Evolutionary conservation across 1,140 invertebrate genomes (phyloP), one percentile per base, ranked within the genome.

Genomic region (Marisa cornuarietis): DNA sequence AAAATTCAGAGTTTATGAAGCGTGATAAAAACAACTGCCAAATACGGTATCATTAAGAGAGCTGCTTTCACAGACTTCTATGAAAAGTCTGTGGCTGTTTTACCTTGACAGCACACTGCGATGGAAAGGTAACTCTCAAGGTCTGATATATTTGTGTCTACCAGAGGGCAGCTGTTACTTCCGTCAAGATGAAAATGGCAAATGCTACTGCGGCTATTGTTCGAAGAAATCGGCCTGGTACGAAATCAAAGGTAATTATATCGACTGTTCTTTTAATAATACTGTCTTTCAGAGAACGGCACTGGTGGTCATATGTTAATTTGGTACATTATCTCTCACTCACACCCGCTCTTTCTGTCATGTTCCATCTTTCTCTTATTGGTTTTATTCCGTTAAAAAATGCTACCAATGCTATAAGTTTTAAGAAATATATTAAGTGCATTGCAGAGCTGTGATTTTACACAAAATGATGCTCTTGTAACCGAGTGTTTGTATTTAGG

Each of bases 401-500:
- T 42, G 2, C 31, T 42, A 42, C 31, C 31, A 4, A 42, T 42
- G 0, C 31, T 42, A 6, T 42, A 42, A 2, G 31, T 42, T 42
- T 42, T 42, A 42, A 0, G 31, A 42, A 42, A 42, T 42, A 2
- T 6, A 42, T 42, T 42, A 42, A 42, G 31, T 42, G 31, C 6
- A 42, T 2, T 42, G 31, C 6, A 4, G 31, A 4, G 31, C 6
- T 42, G 31, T 42, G 31, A 42, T 42, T 42, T 42, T 42, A 42
- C 31, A 6, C 31, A 42, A 6, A 42, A 42, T 6, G 31, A 4
- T 42, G 31, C 1, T 42, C 31, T 82, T 71, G 13, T 79, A 18
- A 3, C 58, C 61, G 31, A 68, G 22, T 76, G 63, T 81, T 78
- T 76, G 76, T 18, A 73, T 83, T 75, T 79, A 99, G 97, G 96